phyloP scores from a whole-genome alignment of 2,888 invertebrate species.

The Coelogynopora nodosa region DNA sequence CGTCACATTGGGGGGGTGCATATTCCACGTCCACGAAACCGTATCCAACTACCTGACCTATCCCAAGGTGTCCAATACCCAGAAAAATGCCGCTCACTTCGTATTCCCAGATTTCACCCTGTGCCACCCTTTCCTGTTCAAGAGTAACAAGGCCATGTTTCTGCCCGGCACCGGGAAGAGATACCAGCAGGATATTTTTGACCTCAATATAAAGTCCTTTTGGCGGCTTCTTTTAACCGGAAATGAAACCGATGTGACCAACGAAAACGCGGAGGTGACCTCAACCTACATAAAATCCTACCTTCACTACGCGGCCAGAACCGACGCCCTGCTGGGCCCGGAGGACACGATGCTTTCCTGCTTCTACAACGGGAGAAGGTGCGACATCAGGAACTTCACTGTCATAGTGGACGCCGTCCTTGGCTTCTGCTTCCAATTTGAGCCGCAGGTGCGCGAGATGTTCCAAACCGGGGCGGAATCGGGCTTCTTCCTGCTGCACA shows the following conservation, averaged over 20 bases:
- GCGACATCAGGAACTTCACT: not conserved
- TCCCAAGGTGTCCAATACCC: not conserved
- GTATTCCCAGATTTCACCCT: not conserved
- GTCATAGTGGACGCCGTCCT: not conserved
- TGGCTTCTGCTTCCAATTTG: not conserved
- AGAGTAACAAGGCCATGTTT: not conserved
- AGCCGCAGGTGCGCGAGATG: not conserved
- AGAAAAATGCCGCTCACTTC: not conserved
- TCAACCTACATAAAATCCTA: not conserved
- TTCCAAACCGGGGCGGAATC: not conserved
- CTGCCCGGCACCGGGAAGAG: not conserved
- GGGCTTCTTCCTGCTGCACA: not conserved
- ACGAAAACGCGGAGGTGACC: not conserved
- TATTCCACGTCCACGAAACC: not conserved
- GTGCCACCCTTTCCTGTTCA: not conserved
- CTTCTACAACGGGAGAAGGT: not conserved
- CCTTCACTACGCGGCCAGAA: not conserved
- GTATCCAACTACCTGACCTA: not conserved
- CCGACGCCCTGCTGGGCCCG: not conserved
- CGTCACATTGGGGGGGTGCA: not conserved
- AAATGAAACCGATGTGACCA: not conserved
- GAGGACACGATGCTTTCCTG: not conserved
- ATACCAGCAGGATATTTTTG: not conserved
- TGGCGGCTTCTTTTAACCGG: not conserved
- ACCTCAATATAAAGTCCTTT: not conserved